phyloP scores from a whole-genome alignment of 2,888 invertebrate genomes.

The Tetanocera ferruginea region DNA sequence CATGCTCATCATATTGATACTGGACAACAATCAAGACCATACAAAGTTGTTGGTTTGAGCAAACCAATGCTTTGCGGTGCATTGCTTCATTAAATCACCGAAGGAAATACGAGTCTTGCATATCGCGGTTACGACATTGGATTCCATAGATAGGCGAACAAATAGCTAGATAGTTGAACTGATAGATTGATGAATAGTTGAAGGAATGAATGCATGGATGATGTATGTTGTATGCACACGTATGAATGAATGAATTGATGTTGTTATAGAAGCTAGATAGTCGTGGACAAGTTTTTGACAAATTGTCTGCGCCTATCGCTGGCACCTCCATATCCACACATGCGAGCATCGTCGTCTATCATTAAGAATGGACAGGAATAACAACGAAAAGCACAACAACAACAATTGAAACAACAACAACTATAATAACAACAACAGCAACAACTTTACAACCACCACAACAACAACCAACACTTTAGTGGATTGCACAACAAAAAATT shows the following conservation, averaged over 20 bases:
- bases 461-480: not conserved
- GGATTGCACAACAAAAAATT: not conserved
- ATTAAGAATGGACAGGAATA: conserved; percentile 11
- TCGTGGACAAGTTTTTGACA: conserved; percentile 20
- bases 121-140: not conserved
- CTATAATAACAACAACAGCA: not conserved
- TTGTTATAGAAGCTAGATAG: not conserved
- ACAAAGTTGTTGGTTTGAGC: too few species aligned
- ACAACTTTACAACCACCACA: not conserved
- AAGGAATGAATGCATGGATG: not conserved
- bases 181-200: not conserved
- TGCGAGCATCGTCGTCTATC: conserved; percentile 37
- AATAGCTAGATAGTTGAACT: not conserved
- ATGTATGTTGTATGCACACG: not conserved
- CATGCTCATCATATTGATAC: too few species aligned
- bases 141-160: not conserved
- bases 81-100: conserved; percentile 5
- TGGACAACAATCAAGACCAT: too few species aligned
- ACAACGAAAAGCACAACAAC: not conserved
- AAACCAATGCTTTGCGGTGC: not conserved
- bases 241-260: not conserved
- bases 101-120: not conserved
- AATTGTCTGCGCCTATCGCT: conserved; percentile 40
- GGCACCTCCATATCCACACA: conserved; percentile 24
- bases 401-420: not conserved